Percentiles rank a stretch among this genome's conserved stretches.
These are phyloP conservation scores for Heterohyrax brucei DNA, from an alignment of 2,797 vertebrate species.

Conservation along the genomic window DNA sequence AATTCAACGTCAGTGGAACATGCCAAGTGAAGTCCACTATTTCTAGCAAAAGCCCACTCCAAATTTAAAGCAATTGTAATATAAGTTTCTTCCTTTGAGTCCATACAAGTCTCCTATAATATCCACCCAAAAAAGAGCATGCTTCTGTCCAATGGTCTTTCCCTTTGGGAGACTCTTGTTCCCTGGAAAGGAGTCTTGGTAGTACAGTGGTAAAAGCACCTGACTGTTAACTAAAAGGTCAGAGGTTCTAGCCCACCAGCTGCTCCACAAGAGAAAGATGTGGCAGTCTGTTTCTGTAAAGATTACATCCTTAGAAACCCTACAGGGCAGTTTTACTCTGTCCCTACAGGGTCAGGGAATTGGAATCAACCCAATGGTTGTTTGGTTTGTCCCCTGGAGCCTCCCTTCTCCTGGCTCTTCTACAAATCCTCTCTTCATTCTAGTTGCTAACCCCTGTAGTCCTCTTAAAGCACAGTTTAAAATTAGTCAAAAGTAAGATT, in stretches of 20 bases:
- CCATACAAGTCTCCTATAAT: neutral
- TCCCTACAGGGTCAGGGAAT: no score
- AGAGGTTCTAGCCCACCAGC: no score
- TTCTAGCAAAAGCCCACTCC: neutral
- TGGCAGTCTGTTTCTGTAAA: no score
- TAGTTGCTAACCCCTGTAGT: neutral
- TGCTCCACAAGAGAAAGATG: no score
- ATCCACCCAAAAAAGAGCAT: neutral
- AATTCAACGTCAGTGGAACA: neutral
- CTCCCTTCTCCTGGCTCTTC: neutral
- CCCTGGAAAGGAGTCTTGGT: no score
- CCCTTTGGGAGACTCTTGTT: neutral
- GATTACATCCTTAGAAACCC: no score
- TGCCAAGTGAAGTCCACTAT: neutral
- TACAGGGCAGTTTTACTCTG: no score
- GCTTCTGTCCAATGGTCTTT: neutral
- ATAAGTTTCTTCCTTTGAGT: neutral
- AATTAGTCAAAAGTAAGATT: conserved; percentile 20
- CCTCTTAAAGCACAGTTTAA: neutral
- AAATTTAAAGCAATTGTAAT: neutral
- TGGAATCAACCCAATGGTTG: no score
- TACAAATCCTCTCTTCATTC: neutral
- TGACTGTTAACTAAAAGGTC: no score
- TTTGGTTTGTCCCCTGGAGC: neutral
- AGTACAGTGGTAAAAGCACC: no score